phyloP scores from a whole-genome alignment of 1,140 invertebrate genomes.

The Platyscapa corneri region DNA sequence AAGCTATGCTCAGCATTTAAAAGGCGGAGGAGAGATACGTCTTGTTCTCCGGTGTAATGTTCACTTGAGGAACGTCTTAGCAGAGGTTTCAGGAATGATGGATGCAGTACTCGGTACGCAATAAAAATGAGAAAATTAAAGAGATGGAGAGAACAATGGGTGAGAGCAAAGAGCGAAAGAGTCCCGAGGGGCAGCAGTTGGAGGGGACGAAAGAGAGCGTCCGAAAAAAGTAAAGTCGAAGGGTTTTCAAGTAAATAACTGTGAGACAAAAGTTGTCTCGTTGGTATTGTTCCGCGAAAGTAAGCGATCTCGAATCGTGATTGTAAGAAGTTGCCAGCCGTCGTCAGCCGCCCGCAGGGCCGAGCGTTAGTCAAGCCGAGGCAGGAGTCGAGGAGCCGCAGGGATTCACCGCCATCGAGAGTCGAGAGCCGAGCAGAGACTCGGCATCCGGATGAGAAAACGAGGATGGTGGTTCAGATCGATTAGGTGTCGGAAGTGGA shows the following conservation, averaged over 20 bases:
- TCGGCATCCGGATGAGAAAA: background rate
- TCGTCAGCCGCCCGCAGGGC: background rate
- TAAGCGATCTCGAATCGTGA: slow-evolving; percentile 35
- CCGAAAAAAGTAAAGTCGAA: background rate
- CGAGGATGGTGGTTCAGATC: slow-evolving; percentile 49
- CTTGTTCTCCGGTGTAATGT: background rate
- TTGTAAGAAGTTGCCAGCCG: slow-evolving; percentile 31
- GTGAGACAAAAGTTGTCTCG: slow-evolving; percentile 30
- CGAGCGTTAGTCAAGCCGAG: background rate
- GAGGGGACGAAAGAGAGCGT: background rate
- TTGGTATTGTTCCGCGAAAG: slow-evolving; percentile 34
- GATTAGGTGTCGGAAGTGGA: slow-evolving; percentile 64
- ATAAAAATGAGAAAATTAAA: background rate
- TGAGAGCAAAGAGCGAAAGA: background rate
- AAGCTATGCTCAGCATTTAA: background rate
- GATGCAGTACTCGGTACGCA: background rate
- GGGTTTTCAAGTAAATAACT: slow-evolving; percentile 40
- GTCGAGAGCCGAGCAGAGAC: too few species aligned
- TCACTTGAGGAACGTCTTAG: background rate
- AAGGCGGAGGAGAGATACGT: background rate
- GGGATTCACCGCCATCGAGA: background rate
- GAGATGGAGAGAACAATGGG: background rate
- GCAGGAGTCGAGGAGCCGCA: background rate
- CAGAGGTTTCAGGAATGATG: background rate
- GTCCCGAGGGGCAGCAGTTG: background rate